Evolutionary conservation across 2,888 invertebrate genomes (phyloP).

Genomic region (Apamea crenata): DNA sequence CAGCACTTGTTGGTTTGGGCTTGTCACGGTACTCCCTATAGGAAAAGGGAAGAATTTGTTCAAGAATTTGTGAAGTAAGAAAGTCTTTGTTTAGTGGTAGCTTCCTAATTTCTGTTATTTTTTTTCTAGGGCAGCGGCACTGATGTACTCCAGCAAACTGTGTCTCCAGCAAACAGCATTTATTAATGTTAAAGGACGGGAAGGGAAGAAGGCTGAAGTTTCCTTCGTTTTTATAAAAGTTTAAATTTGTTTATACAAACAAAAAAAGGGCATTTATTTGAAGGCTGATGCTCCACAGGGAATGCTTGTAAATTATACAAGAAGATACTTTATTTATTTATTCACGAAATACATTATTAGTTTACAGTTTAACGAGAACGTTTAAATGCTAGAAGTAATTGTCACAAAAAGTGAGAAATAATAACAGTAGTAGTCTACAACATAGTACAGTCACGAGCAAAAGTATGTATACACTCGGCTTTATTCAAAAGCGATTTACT

Average conservation of each 20-base stretch:
- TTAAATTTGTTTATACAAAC: neutral
- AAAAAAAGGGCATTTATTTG: neutral
- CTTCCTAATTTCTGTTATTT: neutral
- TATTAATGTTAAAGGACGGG: neutral
- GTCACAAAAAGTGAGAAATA: neutral
- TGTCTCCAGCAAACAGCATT: no score
- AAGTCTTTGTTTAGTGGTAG: neutral
- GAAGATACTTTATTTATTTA: no score
- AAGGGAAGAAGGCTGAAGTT: neutral
- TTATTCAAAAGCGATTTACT: no score
- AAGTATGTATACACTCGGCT: no score
- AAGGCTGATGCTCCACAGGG: neutral
- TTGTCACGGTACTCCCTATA: neutral
- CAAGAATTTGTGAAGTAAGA: neutral
- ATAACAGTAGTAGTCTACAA: neutral
- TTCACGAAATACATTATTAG: no score
- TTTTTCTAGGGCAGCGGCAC: neutral
- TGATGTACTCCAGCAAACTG: neutral
- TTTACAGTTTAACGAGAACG: no score
- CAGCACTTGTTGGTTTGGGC: constrained; percentile 16
- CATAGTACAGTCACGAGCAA: no score
- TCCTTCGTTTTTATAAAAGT: neutral
- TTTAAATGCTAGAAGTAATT: neutral
- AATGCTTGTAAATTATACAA: neutral
- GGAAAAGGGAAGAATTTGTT: neutral